phyloP scores from a whole-genome alignment of 2,888 invertebrate genomes.

The Drymonia ruficornis region DNA sequence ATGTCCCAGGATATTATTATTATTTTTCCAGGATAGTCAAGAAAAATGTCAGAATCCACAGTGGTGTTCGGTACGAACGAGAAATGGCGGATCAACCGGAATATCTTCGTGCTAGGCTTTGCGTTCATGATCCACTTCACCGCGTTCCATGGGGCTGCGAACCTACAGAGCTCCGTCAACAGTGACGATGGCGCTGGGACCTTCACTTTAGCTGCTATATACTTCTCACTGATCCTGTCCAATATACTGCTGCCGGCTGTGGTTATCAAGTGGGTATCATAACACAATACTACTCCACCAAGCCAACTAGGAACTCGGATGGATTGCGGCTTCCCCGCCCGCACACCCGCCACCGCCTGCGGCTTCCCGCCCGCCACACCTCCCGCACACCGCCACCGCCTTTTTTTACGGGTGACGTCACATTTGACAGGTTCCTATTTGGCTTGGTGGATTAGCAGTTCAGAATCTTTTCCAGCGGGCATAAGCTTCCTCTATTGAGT shows the following conservation, averaged over 20 bases:
- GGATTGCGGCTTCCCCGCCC: too few relatives aligned
- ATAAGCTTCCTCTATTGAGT: too few relatives aligned
- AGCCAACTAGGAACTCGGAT: too few relatives aligned
- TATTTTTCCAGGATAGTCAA: background rate
- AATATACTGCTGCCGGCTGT: constrained; percentile 95
- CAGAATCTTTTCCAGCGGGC: too few relatives aligned
- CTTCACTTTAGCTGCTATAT: constrained; percentile 93
- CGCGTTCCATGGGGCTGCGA: constrained; percentile 94
- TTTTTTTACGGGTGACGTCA: too few relatives aligned
- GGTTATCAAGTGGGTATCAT: constrained; percentile 91
- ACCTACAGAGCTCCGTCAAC: constrained; percentile 94
- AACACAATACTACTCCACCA: too few relatives aligned
- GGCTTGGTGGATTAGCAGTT: too few relatives aligned
- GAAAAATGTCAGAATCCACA: constrained; percentile 50
- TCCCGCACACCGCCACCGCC: too few relatives aligned
- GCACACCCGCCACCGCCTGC: too few relatives aligned
- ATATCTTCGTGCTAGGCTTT: constrained; percentile 92
- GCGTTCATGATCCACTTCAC: constrained; percentile 97
- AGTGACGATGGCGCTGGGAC: constrained; percentile 93
- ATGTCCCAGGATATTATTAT: too few relatives aligned
- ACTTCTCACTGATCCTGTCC: constrained; percentile 94
- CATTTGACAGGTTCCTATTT: too few relatives aligned
- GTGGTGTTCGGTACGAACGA: constrained; percentile 84
- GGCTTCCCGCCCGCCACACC: too few relatives aligned
- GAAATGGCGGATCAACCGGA: constrained; percentile 91